A percentile compares a stretch with the other conserved stretches of the same genome.
phyloP scores from a whole-genome alignment of 2,113 vertebrate species.

The Tauraco erythrolophus region DNA sequence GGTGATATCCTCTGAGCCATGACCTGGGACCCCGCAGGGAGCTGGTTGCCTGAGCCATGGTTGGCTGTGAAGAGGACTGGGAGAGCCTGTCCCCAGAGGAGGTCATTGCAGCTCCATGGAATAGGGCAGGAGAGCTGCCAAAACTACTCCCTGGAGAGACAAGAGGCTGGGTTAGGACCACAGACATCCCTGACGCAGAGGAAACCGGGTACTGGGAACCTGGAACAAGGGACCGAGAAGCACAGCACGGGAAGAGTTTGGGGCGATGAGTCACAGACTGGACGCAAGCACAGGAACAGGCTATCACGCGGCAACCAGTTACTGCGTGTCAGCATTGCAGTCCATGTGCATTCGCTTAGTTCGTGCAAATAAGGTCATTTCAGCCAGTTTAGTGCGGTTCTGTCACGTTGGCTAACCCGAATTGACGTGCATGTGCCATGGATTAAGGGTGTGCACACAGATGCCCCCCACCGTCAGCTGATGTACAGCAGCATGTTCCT shows the following conservation, averaged over 20 bases:
- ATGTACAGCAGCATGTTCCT: neutral
- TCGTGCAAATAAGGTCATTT: conserved; percentile 21
- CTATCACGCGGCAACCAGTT: neutral
- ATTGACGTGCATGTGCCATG: conserved; percentile 31
- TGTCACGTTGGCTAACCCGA: neutral
- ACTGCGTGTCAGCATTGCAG: neutral
- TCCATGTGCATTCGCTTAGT: conserved; percentile 60
- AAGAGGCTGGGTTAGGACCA: neutral
- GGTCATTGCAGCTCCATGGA: neutral
- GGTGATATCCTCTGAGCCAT: neutral
- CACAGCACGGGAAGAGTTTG: conserved; percentile 19
- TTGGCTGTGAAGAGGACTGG: neutral
- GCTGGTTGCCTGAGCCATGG: neutral
- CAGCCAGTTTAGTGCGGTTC: conserved; percentile 32
- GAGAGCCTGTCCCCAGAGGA: neutral
- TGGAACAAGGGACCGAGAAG: conserved; percentile 25
- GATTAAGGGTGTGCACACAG: conserved; percentile 8
- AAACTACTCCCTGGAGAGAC: neutral
- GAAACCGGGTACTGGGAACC: conserved; percentile 23
- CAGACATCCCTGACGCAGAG: neutral
- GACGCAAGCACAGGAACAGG: neutral
- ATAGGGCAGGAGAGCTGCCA: neutral
- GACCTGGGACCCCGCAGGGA: neutral
- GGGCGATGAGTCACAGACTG: conserved; percentile 41
- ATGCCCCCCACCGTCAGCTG: neutral